A percentile compares a stretch with the other conserved stretches of the same genome.
These are phyloP conservation scores for Helleia helle DNA, from an alignment of 2,888 invertebrate species.

Conservation along the genomic window DNA sequence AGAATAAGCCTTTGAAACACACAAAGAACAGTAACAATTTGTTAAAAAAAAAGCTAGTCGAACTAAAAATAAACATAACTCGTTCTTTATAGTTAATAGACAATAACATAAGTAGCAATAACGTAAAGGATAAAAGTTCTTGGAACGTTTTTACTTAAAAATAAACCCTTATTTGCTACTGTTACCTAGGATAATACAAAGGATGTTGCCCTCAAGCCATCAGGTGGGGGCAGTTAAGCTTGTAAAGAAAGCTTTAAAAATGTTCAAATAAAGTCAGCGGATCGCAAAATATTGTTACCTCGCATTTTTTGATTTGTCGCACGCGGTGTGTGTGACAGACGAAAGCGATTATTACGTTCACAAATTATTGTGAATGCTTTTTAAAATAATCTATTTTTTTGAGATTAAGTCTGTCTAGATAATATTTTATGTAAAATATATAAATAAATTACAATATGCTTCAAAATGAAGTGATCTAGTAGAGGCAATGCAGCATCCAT, in stretches of 20 bases:
- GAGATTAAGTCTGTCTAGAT: no score
- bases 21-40: background rate
- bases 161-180: constrained; percentile 41
- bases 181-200: constrained; percentile 49
- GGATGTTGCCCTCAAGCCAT: constrained; percentile 56
- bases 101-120: constrained; percentile 2
- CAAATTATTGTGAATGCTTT: no score
- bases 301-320: constrained; percentile 35
- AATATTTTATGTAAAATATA: no score
- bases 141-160: constrained; percentile 33
- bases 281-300: constrained; percentile 51
- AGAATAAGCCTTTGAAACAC: no score
- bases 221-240: constrained; percentile 64
- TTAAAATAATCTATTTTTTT: no score
- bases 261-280: constrained; percentile 57
- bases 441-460: no score
- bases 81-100: background rate
- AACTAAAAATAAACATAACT: background rate
- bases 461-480: no score
- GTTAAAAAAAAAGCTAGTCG: no score
- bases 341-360: no score
- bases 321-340: constrained; percentile 19
- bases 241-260: constrained; percentile 63
- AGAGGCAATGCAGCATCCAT: no score
- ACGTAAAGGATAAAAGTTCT: constrained; percentile 6